Evolutionary conservation across 2,797 vertebrate species (phyloP).

Genomic region (Antrozous pallidus): DNA sequence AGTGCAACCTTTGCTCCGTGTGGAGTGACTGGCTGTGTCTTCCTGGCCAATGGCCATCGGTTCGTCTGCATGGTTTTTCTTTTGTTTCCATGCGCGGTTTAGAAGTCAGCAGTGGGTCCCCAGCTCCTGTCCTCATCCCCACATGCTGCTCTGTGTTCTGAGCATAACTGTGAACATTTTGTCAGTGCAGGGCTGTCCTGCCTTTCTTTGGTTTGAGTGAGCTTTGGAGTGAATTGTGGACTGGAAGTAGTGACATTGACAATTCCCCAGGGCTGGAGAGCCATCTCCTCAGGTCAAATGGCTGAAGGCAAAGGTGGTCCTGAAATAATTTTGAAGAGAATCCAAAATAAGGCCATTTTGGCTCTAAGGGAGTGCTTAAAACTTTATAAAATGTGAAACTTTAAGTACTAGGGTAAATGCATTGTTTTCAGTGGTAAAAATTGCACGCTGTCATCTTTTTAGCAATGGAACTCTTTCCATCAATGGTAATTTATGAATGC

Average conservation of each 20-base stretch:
- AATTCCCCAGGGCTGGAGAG: not conserved
- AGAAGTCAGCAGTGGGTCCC: not conserved
- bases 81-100: not conserved
- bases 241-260: not conserved
- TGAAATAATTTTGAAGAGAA: slow-evolving; percentile 18
- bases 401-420: slow-evolving; percentile 11
- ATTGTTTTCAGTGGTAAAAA: slow-evolving; percentile 29
- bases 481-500: slow-evolving; percentile 8
- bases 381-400: slow-evolving; percentile 28
- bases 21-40: not conserved
- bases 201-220: not conserved
- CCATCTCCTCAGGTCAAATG: not conserved
- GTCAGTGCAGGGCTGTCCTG: not conserved
- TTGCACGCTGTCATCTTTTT: not conserved
- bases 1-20: not conserved
- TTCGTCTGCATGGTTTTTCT: not conserved
- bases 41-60: not conserved
- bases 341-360: not conserved
- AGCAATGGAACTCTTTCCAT: not conserved
- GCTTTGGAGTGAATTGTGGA: not conserved
- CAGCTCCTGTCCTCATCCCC: not conserved
- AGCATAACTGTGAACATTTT: not conserved
- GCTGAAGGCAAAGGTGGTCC: not conserved
- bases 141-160: not conserved
- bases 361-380: not conserved